Evolutionary conservation across 2,113 vertebrate species (phyloP).

Genomic region (Ibidorhyncha struthersii): DNA sequence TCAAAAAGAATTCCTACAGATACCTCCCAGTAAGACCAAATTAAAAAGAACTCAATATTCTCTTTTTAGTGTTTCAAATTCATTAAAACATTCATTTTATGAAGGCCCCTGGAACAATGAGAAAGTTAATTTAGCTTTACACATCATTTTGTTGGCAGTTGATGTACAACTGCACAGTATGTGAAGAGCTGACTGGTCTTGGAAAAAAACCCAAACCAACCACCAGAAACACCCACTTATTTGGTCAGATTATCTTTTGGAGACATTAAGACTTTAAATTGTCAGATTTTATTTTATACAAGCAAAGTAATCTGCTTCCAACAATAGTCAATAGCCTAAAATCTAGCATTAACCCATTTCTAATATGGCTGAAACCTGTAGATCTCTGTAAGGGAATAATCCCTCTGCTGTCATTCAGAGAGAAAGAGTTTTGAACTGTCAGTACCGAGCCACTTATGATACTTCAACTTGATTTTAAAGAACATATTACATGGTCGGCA

Average conservation of each 20-base stretch:
- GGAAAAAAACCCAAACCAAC: background rate
- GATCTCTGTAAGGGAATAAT: constrained; percentile 21
- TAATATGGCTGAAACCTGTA: constrained; percentile 7
- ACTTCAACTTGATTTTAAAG: background rate
- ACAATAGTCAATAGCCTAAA: constrained; percentile 41
- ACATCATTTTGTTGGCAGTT: background rate
- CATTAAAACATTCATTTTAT: background rate
- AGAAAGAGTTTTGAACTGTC: background rate
- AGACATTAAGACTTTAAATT: constrained; percentile 17
- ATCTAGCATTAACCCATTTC: constrained; percentile 65
- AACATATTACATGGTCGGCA: background rate
- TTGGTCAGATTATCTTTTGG: constrained; percentile 24
- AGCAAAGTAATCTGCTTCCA: constrained; percentile 47
- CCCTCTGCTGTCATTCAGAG: background rate
- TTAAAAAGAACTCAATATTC: background rate
- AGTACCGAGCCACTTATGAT: background rate
- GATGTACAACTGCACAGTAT: background rate
- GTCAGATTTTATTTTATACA: constrained; percentile 36
- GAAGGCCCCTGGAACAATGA: background rate
- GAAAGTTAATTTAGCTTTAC: background rate
- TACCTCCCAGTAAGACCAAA: background rate
- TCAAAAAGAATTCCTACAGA: background rate
- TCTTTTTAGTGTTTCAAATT: background rate
- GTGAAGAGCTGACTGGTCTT: background rate
- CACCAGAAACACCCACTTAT: background rate